phyloP scores from a whole-genome alignment of 1,140 invertebrate genomes.

The Nasonia longicornis region DNA sequence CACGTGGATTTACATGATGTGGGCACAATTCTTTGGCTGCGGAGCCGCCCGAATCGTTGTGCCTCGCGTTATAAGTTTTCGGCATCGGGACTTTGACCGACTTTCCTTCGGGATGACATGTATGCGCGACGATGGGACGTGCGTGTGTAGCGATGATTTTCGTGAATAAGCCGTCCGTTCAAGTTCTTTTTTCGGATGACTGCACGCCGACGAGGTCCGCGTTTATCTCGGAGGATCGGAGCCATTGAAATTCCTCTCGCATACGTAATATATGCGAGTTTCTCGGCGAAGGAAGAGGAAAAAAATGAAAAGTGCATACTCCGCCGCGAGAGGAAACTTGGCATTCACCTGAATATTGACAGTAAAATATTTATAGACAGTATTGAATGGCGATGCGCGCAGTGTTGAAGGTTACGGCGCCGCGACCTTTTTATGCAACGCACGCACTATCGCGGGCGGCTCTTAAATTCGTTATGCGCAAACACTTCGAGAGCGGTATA shows the following conservation, averaged over 20 bases:
- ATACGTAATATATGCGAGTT: neutral
- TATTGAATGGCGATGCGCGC: neutral
- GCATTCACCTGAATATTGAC: neutral
- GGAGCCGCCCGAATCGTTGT: neutral
- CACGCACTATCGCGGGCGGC: neutral
- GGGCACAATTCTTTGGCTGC: neutral
- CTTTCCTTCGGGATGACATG: neutral
- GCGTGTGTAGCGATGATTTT: neutral
- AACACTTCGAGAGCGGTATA: neutral
- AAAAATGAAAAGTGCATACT: neutral
- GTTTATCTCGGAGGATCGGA: neutral
- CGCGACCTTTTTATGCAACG: neutral
- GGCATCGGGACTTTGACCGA: neutral
- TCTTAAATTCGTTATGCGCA: neutral
- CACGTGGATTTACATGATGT: slow-evolving; percentile 12
- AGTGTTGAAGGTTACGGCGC: no score
- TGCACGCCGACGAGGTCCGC: neutral
- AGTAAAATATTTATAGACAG: slow-evolving; percentile 1
- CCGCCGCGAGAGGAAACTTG: neutral
- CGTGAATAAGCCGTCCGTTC: neutral
- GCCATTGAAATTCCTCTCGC: neutral
- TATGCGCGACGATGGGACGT: neutral
- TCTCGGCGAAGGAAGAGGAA: neutral
- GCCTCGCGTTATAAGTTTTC: neutral
- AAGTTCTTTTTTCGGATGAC: neutral